Evolutionary conservation across 2,888 invertebrate species (phyloP), one percentile per base, ranked within the genome.

Genomic region (Drosophila dives): DNA sequence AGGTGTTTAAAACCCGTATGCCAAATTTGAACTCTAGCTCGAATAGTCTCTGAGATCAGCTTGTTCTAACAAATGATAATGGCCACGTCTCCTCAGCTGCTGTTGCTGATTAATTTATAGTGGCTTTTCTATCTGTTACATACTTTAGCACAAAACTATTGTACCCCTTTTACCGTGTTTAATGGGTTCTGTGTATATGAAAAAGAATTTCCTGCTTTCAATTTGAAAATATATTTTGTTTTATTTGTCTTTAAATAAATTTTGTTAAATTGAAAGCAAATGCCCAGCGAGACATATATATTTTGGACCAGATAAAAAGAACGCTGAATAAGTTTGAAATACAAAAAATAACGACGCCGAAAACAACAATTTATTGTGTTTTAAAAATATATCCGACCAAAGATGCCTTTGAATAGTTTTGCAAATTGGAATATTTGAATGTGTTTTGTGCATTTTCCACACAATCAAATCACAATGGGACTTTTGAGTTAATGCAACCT

Each of bases 241-340:
- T 54, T 29, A 66, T 71, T 64, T 60, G 65, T 75, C 61, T 64
- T 53, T 23, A 69, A 63, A 83, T 80, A 82, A 82, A 83, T 85
- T 45, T 50, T 42, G 33, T 34, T 17, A 32, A 48, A 33, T 61
- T 65, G 58, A 59, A 81, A 69, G 61, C 36, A 58, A 73, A 74
- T 72, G 72, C 75, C 64, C 45, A 66, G 66, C 79, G 53, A 81
- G 69, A 83, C 81, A 73, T 67, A 83, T 68, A 75, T 77, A 64
- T 75, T 66, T 55, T 53, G 66, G 17, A 33, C 53, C 64, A 75
- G 65, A 76, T 62, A 42, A 45, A 54, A 49, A 60, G 38, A 60
- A 53, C 15, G 51, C 50, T 62, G 33, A 69, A 63, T 63, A 45
- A 68, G 65, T 62, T 69, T 32, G 38, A 34, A 55, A 62, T 54